Evolutionary conservation across 2,888 invertebrate genomes (phyloP).

Genomic region (Perizoma affinitatum): DNA sequence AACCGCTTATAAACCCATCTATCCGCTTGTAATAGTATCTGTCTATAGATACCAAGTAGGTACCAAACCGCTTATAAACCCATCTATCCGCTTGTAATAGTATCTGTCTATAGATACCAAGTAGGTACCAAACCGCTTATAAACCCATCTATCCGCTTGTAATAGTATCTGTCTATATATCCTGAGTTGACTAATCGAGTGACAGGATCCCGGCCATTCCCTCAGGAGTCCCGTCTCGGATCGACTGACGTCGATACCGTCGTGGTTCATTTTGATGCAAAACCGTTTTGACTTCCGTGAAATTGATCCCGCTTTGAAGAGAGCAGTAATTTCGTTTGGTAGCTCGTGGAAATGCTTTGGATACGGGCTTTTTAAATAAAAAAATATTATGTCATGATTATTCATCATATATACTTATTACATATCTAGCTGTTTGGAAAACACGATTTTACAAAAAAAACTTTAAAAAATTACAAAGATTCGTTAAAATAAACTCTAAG

Average conservation of each 20-base stretch:
- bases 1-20: constrained; percentile 16
- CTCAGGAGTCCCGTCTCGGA: not conserved
- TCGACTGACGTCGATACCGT: not conserved
- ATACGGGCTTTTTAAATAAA: too few relatives aligned
- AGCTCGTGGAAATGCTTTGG: too few relatives aligned
- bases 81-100: too few relatives aligned
- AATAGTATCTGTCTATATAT: constrained; percentile 5
- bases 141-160: constrained; percentile 15
- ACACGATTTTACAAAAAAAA: too few relatives aligned
- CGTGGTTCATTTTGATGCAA: constrained; percentile 7
- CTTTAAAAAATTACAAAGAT: too few relatives aligned
- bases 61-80: constrained; percentile 10
- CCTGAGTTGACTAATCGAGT: constrained; percentile 16
- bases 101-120: not conserved
- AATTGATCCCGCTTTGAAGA: constrained; percentile 1
- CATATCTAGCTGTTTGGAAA: too few relatives aligned
- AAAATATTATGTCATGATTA: too few relatives aligned
- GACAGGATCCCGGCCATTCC: constrained; percentile 1
- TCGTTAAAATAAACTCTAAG: too few relatives aligned
- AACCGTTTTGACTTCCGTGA: constrained; percentile 1
- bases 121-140: constrained; percentile 3
- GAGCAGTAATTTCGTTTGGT: not conserved
- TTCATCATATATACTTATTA: too few relatives aligned
- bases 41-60: not conserved
- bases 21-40: too few relatives aligned